Base-by-base conservation (phyloP, 2,797 vertebrate species). In the Dermochelys coriacea region DNA sequence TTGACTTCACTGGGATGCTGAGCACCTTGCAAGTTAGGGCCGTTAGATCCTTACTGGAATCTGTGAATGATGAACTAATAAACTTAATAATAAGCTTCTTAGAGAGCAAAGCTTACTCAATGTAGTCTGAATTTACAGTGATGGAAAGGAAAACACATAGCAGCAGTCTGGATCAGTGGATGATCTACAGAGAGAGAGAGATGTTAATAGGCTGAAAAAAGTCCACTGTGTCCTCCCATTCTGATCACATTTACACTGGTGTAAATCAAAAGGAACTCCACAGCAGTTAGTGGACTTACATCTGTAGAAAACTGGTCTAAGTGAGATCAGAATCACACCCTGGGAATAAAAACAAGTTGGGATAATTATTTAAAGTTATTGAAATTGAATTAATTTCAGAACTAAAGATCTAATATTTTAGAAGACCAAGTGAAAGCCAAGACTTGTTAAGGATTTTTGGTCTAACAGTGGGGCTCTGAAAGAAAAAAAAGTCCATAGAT, bases 251-350 rank as follows among this genome's bases (percentile, higher is more conserved):
- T 95, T 85, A 91, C 94, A 91, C 80, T 2, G 0, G 87, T 74
- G 74, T 85, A 95, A 91, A 96, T 96, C 93, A 94, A 93, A 89
- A 5, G 84, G 93, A 93, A 96, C 91, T 96, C 95, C 94, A 77
- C 41, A 4, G 78, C 91, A 96, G 94, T 91, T 61, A 25, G 75
- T 15, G 71, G 94, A 88, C 90, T 89, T 87, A 52, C 96, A 96
- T 27, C 21, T 84, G 90, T 89, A 87, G 91, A 61, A 89, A 68
- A 85, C 75, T 77, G 23, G 0, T 10, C 1, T 94, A 93, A 91
- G 82, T 18, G 59, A 45, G 55, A 31, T 82, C 82, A 93, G 93
- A 94, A 96, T 93, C 94, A 91, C 91, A 93, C 94, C 90, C 90
- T 92, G 94, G 41, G 16, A 68, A 34, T 34, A 68, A 34, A 91